Evolutionary conservation across 2,888 invertebrate genomes (phyloP), one percentile per base, ranked within the genome.

Genomic region (Sphecodes monilicornis): DNA sequence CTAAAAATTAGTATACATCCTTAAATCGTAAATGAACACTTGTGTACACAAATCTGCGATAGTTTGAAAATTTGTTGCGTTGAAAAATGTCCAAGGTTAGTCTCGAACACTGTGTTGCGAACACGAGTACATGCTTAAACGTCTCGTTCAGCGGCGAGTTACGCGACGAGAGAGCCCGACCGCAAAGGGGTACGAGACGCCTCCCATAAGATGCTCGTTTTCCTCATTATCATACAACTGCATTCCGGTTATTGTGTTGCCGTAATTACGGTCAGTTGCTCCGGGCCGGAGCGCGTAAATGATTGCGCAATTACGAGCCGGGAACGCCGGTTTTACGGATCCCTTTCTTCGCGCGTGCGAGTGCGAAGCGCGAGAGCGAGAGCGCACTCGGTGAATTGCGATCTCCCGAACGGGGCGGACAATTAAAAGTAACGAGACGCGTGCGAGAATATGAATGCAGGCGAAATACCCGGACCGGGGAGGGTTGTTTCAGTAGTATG

Each of bases 171-270:
- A 41, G 50, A 22, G 8, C 8, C 68, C 77, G 72, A 82, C 83
- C 82, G 43, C 83, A 70, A n/a, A 43, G 69, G 73, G 69, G 18
- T 41, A 54, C 50, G 71, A 22, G 68, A 72, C 32, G 32, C 60
- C 75, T 41, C n/a, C 68, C 64, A 76, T 60, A 75, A 74, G 81
- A 85, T 70, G 77, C 77, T 72, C 81, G 80, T 75, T 85, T 80
- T 72, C 79, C 79, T 86, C 86, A 82, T 86, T 85, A 86, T 82
- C 86, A 64, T 82, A 82, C 85, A 86, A 82, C 86, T 80, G 64
- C 76, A 85, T 85, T 83, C 82, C 85, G 86, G 86, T 86, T 85
- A 81, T 85, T 85, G 82, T 86, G 85, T 76, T 85, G 60, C 78
- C 66, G 77, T 82, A 86, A 86, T 86, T 86, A 86, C 82, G 82